A percentile compares a stretch with the other conserved stretches of the same genome.
phyloP scores from a whole-genome alignment of 2,113 vertebrate species.

The Calidris pugnax region DNA sequence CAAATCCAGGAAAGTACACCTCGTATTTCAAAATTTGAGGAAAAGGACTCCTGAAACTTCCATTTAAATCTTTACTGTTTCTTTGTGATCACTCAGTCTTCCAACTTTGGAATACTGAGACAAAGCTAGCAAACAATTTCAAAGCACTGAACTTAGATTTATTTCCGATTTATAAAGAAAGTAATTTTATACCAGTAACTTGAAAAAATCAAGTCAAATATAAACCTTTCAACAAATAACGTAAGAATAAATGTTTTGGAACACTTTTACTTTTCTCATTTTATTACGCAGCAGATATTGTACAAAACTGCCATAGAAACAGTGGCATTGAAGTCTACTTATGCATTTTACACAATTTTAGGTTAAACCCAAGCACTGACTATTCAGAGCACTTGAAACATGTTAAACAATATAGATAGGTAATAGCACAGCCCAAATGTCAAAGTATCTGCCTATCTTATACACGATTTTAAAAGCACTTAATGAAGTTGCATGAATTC shows the following conservation, averaged over 20 bases:
- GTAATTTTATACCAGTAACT: slow-evolving; percentile 32
- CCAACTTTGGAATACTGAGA: neutral
- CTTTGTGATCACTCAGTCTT: neutral
- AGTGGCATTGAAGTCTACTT: slow-evolving; percentile 20
- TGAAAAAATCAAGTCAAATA: slow-evolving; percentile 52
- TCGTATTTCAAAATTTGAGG: neutral
- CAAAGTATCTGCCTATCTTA: slow-evolving; percentile 25
- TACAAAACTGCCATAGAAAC: slow-evolving; percentile 51
- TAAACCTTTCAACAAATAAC: slow-evolving; percentile 46
- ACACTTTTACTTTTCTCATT: slow-evolving; percentile 28
- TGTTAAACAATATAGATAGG: neutral
- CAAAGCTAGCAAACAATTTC: neutral
- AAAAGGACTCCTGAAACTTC: neutral
- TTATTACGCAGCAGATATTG: slow-evolving; percentile 17
- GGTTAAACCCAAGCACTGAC: slow-evolving; percentile 52
- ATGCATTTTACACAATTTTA: neutral
- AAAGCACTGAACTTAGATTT: slow-evolving; percentile 17
- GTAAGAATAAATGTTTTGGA: slow-evolving; percentile 1
- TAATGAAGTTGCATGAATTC: slow-evolving; percentile 23
- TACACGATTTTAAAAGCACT: slow-evolving; percentile 35
- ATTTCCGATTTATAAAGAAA: slow-evolving; percentile 39
- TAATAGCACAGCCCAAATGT: neutral
- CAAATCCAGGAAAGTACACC: neutral
- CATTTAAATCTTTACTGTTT: neutral
- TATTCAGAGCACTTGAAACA: slow-evolving; percentile 44